Conservation (phyloP, 1,140 invertebrate genomes). For the Rhagoletis pomonella region DNA sequence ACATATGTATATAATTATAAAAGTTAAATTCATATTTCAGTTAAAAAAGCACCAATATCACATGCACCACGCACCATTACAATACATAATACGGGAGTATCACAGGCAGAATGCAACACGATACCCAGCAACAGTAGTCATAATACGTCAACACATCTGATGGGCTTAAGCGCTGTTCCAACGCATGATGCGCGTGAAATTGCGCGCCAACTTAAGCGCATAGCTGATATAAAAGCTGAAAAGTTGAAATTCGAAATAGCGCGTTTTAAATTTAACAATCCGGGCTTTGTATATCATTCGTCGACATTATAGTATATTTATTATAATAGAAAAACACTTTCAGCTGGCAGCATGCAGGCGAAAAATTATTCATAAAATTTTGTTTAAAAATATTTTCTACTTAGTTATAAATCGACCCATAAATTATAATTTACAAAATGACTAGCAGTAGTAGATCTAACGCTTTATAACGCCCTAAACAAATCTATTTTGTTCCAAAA, state of each 20-base stretch:
- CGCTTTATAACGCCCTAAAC: background rate
- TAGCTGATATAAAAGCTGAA: conserved; percentile 71
- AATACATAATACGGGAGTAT: conserved; percentile 53
- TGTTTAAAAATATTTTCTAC: conserved; percentile 39
- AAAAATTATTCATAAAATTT: conserved; percentile 23
- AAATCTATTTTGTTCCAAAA: background rate
- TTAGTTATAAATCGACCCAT: conserved; percentile 40
- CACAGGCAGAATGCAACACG: conserved; percentile 56
- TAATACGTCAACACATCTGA: conserved; percentile 4
- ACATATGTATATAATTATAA: background rate
- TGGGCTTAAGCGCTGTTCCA: conserved; percentile 52
- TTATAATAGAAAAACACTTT: background rate
- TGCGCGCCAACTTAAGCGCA: conserved; percentile 67
- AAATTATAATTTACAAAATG: conserved; percentile 24
- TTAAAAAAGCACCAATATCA: conserved; percentile 66
- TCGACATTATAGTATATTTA: conserved; percentile 55
- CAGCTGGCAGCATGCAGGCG: background rate
- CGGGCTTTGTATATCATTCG: conserved; percentile 63
- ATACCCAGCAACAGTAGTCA: conserved; percentile 50
- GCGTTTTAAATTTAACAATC: conserved; percentile 72
- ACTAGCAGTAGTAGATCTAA: conserved; percentile 24
- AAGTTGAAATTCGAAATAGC: conserved; percentile 72
- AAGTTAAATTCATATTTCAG: conserved; percentile 57
- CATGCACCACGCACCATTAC: conserved; percentile 57
- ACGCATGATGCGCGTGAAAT: conserved; percentile 67